These are phyloP conservation scores for Philonicus albiceps DNA, from an alignment of 2,888 invertebrate species.

Conservation along the genomic window DNA sequence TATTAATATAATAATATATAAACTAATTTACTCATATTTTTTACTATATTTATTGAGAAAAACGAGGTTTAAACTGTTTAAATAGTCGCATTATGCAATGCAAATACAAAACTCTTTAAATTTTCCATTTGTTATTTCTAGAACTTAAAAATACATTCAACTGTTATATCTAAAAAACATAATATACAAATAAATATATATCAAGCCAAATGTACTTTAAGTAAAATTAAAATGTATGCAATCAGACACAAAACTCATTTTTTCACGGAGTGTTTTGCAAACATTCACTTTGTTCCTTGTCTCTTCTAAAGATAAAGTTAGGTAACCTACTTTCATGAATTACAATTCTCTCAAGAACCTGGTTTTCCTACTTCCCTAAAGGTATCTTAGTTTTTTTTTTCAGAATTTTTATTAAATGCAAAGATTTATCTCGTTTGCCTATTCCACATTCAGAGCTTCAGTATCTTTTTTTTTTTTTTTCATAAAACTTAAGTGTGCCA, in stretches of 20 bases:
- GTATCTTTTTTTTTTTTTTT: not conserved
- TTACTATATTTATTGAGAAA: no score
- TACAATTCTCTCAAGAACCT: not conserved
- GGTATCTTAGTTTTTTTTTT: not conserved
- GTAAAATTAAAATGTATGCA: not conserved
- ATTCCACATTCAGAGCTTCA: not conserved
- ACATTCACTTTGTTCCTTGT: not conserved
- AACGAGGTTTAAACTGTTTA: no score
- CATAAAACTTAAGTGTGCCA: not conserved
- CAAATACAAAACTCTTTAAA: not conserved
- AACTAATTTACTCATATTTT: no score
- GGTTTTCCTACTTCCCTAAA: not conserved
- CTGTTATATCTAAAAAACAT: not conserved
- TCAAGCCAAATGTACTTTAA: not conserved
- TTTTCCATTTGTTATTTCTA: not conserved
- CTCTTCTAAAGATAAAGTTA: not conserved
- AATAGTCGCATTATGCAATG: not conserved
- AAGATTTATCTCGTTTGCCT: not conserved
- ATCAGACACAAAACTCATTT: not conserved
- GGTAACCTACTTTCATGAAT: not conserved
- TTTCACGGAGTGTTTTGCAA: not conserved
- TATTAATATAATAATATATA: no score
- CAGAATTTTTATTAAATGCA: not conserved
- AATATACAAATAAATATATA: not conserved
- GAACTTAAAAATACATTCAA: not conserved